phyloP scores from a whole-genome alignment of 2,888 invertebrate genomes.

The Lepidocyrtinus sp. region DNA sequence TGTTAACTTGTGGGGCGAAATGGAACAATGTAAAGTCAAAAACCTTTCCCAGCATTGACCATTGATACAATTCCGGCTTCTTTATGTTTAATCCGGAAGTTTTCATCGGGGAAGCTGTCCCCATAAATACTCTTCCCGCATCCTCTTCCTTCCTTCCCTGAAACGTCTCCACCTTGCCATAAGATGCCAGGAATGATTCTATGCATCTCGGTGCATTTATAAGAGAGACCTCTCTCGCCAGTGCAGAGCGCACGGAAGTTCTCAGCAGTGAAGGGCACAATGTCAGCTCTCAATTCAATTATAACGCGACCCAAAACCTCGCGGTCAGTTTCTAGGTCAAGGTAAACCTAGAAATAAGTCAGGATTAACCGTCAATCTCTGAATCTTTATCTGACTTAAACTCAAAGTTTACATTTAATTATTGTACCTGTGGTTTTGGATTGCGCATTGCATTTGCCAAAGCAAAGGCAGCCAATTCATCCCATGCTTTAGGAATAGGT shows the following conservation, averaged over 20 bases:
- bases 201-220: conserved; percentile 67
- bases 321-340: conserved; percentile 60
- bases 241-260: conserved; percentile 68
- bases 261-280: conserved; percentile 66
- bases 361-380: neutral
- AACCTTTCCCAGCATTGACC: conserved; percentile 66
- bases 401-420: neutral
- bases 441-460: conserved; percentile 52
- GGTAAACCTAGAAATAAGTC: conserved; percentile 39
- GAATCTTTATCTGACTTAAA: neutral
- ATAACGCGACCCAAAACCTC: conserved; percentile 57
- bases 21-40: neutral
- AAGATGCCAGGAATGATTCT: conserved; percentile 63
- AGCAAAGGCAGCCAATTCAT: conserved; percentile 41
- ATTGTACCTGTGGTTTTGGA: conserved; percentile 53
- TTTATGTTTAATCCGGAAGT: conserved; percentile 65
- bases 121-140: conserved; percentile 64
- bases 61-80: conserved; percentile 65
- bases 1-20: neutral
- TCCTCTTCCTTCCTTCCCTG: conserved; percentile 56
- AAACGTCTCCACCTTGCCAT: conserved; percentile 68
- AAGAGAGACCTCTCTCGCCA: conserved; percentile 67
- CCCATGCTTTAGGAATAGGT: conserved; percentile 43
- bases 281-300: conserved; percentile 64
- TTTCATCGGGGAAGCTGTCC: conserved; percentile 66